A percentile compares a stretch with the other conserved stretches of the same genome.
Conservation (phyloP, 2,888 invertebrate genomes). For the Adelognathus sp. region DNA sequence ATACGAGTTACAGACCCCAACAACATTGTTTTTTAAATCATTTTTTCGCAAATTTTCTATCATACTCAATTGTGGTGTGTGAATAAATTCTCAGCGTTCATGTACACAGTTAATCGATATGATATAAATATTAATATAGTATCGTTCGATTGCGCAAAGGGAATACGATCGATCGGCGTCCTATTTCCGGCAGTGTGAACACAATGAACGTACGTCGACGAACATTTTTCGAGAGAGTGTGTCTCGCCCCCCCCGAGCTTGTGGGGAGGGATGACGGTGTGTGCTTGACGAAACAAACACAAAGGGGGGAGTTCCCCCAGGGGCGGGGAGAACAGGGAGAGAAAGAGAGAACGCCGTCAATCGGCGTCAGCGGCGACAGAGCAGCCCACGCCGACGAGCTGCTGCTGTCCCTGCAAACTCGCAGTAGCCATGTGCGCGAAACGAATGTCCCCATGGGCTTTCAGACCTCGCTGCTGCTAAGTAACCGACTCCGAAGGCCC, state of each 20-base stretch:
- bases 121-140: background rate
- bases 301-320: slow-evolving; percentile 32
- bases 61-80: too few relatives aligned
- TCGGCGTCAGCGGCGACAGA: slow-evolving; percentile 10
- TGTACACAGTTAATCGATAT: background rate
- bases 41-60: too few relatives aligned
- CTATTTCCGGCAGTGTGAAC: background rate
- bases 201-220: background rate
- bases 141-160: background rate
- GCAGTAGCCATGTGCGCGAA: slow-evolving; percentile 24
- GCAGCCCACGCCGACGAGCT: slow-evolving; percentile 36
- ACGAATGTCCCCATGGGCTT: background rate
- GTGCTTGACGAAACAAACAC: slow-evolving; percentile 34
- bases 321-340: slow-evolving; percentile 19
- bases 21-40: too few relatives aligned
- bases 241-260: slow-evolving; percentile 45
- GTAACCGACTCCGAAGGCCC: too few relatives aligned
- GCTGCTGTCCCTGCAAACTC: background rate
- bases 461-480: background rate
- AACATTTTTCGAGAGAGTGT: slow-evolving; percentile 18
- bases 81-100: too few relatives aligned
- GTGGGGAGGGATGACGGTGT: slow-evolving; percentile 53
- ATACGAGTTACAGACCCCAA: too few relatives aligned
- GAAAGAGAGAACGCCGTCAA: slow-evolving; percentile 17
- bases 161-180: background rate